Conservation (phyloP, 2,888 invertebrate species). For the Drosophila imparisetae region DNA sequence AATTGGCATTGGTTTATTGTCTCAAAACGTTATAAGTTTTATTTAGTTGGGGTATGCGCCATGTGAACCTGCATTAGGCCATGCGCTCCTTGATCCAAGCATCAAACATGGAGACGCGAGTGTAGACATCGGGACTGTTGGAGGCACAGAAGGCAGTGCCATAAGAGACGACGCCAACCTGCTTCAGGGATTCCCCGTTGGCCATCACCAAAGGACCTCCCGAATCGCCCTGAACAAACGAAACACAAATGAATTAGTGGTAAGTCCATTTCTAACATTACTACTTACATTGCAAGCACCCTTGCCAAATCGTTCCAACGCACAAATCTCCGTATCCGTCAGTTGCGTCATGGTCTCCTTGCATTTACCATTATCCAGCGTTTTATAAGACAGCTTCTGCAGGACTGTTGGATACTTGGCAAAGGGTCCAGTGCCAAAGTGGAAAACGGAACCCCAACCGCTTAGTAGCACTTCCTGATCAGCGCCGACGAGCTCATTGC, state of each 20-base stretch:
- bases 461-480: constrained; percentile 76
- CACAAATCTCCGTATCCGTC: constrained; percentile 84
- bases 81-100: constrained; percentile 82
- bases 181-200: constrained; percentile 73
- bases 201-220: constrained; percentile 84
- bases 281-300: constrained; percentile 84
- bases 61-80: constrained; percentile 29
- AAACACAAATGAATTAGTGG: neutral
- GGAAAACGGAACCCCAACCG: constrained; percentile 83
- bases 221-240: constrained; percentile 82
- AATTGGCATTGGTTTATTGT: neutral
- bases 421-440: constrained; percentile 80
- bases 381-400: constrained; percentile 79
- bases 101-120: constrained; percentile 83
- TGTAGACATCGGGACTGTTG: constrained; percentile 83
- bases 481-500: constrained; percentile 72
- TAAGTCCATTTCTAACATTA: too few relatives aligned
- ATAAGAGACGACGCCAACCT: constrained; percentile 84
- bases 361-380: constrained; percentile 80
- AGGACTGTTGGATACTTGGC: constrained; percentile 80
- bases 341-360: constrained; percentile 76
- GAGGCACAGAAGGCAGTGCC: constrained; percentile 83
- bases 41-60: too few relatives aligned
- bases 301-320: constrained; percentile 80
- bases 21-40: too few relatives aligned